These are phyloP conservation scores for Pseudomugil gertrudae DNA, from an alignment of 2,797 vertebrate species.

Conservation along the genomic window DNA sequence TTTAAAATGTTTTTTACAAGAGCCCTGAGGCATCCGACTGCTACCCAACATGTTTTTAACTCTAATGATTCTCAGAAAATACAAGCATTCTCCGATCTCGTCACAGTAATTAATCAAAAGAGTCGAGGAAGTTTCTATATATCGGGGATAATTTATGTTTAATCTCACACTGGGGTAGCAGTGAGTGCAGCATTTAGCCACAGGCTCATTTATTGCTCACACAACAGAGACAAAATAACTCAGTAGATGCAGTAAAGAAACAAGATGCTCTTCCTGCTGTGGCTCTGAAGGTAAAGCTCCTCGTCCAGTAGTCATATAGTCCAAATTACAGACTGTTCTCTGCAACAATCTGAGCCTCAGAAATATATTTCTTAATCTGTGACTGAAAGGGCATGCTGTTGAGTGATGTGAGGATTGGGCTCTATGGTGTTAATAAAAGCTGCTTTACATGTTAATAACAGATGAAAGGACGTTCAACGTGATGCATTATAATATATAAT, in stretches of 20 bases:
- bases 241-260: neutral
- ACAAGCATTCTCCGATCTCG: neutral
- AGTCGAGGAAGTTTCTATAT: neutral
- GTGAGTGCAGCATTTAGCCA: conserved; percentile 12
- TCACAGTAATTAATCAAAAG: conserved; percentile 17
- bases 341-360: neutral
- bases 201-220: conserved; percentile 3
- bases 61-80: conserved; percentile 1
- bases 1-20: conserved; percentile 2
- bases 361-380: neutral
- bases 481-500: no score
- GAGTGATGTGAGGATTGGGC: neutral
- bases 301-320: neutral
- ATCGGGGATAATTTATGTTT: conserved; percentile 9
- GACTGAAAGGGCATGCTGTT: neutral
- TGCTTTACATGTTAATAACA: neutral
- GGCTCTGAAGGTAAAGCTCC: neutral
- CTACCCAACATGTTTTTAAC: conserved; percentile 1
- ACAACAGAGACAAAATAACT: neutral
- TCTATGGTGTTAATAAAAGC: neutral
- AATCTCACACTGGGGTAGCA: conserved; percentile 4
- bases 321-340: neutral
- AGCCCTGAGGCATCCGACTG: conserved; percentile 2
- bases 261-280: neutral
- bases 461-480: no score